Base-by-base conservation (phyloP, 1,140 invertebrate species). In the Cydia amplana region DNA sequence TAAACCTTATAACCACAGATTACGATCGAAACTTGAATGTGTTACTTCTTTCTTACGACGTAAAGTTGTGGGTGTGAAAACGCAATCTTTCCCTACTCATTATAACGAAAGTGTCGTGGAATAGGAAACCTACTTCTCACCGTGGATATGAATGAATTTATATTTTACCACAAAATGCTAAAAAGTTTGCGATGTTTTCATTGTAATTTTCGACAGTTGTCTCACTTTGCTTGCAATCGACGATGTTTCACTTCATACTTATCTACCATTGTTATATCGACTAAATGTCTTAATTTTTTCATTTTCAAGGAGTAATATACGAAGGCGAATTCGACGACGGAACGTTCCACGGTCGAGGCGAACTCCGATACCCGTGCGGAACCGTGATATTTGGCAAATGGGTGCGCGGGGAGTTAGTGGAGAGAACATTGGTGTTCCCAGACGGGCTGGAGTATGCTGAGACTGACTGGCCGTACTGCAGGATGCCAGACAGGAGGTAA, bases 291-390 rank as follows among this genome's bases (percentile, higher is more conserved):
- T 40, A 40, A 40, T 40, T 40, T 40, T 9, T 65, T 75, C 74
- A 74, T 40, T 40, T 76, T 80, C 10, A 78, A 94, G 93, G 87
- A 40, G 91, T 93, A 0, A 83, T 89, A 32, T 94, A 94, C 75
- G 89, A 93, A 75, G 94, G 94, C n/a, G 84, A 93, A 65, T 93
- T 94, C 74, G 87, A 91, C 49, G 90, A 94, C 65, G 94, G 93
- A 1, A 89, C 93, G 87, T 94, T 94, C 84, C 93, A 95, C 74
- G 94, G 94, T 12, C 73, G 77, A 0, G 94, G 94, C 4, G 90
- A 89, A 3, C 80, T 94, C 16, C 79, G 82, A 32, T 95, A 94
- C 82, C 91, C 93, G 0, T 83, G 84, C 67, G 92, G 93, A 5
- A 87, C 86, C 2, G 85, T 83, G 12, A 76, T 95, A 3, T 85